A percentile compares a stretch with the other conserved stretches of the same genome.
Conservation (phyloP, 1,140 invertebrate species). For the Trypoxylus dichotomus region DNA sequence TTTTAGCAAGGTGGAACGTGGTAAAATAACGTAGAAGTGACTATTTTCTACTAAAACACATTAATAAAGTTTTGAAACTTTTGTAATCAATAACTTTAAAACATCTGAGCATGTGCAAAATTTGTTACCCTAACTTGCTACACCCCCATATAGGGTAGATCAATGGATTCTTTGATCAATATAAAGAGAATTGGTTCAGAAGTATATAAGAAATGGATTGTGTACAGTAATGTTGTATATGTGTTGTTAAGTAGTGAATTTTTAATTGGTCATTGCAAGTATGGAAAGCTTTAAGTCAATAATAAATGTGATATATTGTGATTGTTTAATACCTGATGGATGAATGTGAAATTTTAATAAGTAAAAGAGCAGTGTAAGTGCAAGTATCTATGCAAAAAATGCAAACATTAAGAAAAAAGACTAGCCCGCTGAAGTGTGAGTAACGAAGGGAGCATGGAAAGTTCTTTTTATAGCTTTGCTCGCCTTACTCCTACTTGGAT, state of each 20-base stretch:
- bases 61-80: constrained; percentile 30
- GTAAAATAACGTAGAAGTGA: not conserved
- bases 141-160: constrained; percentile 37
- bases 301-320: constrained; percentile 37
- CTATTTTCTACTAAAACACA: not conserved
- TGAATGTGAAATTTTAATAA: constrained; percentile 28
- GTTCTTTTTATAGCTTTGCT: not conserved
- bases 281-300: constrained; percentile 35
- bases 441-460: constrained; percentile 46
- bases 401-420: constrained; percentile 87
- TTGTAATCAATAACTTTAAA: constrained; percentile 36
- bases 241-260: constrained; percentile 15
- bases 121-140: constrained; percentile 35
- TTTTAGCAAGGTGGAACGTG: not conserved
- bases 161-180: constrained; percentile 42
- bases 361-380: not conserved
- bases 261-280: constrained; percentile 2
- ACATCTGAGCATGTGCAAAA: constrained; percentile 40
- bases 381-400: constrained; percentile 54
- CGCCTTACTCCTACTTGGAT: not conserved
- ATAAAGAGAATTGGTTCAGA: constrained; percentile 27
- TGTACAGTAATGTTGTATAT: constrained; percentile 9
- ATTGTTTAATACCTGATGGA: constrained; percentile 38
- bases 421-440: constrained; percentile 87
- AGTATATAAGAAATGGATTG: not conserved